phyloP scores from a whole-genome alignment of 2,113 vertebrate species.

The Tachuris rubrigastra region DNA sequence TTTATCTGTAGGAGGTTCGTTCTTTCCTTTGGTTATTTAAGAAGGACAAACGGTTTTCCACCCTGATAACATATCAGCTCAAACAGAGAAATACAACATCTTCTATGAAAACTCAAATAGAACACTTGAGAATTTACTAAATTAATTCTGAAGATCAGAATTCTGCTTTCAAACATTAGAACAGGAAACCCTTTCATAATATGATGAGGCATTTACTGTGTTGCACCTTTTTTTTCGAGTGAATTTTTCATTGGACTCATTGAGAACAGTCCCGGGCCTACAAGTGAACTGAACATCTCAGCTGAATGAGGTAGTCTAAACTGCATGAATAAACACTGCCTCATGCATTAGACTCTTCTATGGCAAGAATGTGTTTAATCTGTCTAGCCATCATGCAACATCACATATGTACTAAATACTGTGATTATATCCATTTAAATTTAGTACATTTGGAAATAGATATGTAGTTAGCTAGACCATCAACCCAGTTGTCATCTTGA shows the following conservation, averaged over 20 bases:
- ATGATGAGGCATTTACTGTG: background rate
- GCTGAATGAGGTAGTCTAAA: background rate
- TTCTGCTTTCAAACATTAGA: background rate
- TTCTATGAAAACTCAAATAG: conserved; percentile 18
- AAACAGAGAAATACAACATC: background rate
- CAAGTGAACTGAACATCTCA: background rate
- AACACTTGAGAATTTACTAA: conserved; percentile 6
- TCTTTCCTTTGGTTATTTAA: conserved; percentile 41
- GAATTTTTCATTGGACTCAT: background rate
- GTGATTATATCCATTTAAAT: conserved; percentile 33
- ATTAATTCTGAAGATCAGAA: conserved; percentile 19
- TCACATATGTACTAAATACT: background rate
- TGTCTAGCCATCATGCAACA: conserved; percentile 2
- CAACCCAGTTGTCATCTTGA: conserved; percentile 32
- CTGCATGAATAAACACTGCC: background rate
- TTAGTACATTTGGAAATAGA: conserved; percentile 58
- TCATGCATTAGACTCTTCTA: background rate
- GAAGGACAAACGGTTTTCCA: conserved; percentile 44
- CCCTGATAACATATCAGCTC: conserved; percentile 2
- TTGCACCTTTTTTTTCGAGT: background rate
- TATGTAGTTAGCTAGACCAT: conserved; percentile 17
- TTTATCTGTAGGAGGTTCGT: conserved; percentile 35
- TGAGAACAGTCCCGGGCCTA: background rate
- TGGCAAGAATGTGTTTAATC: conserved; percentile 3
- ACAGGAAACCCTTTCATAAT: background rate